Evolutionary conservation across 2,113 vertebrate genomes (phyloP), one percentile per base, ranked within the genome.

Genomic region (Paracanthobrama guichenoti): DNA sequence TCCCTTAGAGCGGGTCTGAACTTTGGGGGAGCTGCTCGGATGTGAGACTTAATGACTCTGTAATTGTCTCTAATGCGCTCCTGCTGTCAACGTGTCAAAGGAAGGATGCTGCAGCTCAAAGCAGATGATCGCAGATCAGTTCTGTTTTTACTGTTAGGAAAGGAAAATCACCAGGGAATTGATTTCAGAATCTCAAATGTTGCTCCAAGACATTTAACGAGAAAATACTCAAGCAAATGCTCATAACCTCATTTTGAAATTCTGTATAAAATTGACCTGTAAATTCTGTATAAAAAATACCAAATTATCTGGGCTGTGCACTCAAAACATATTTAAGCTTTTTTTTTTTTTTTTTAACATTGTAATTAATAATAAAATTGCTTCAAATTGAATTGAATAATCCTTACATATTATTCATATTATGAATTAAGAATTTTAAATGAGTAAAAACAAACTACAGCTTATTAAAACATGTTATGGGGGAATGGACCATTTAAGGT

Each of bases 11-110:
- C 59, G 53, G 76, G 2, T 20, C n/a, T 86, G 82, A 86, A 84
- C 77, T 84, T 83, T 81, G 55, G 28, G n/a, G 42, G 46, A 62
- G 84, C 26, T n/a, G 46, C 74, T 83, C 75, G 44, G 67, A 76
- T 83, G 81, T 24, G 73, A 55, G 60, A 24, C 57, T 67, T 88
- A 86, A 88, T 76, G 42, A 82, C 69, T 35, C 26, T 55, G 69
- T 84, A 86, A 88, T 88, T 73, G 79, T 59, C 18, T 80, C 11
- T 86, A 83, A 83, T 86, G 48, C 18, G 48, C 67, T 82, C 79
- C 50, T 80, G 48, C 57, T 85, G 67, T 83, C 57, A 39, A 31
- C 31, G 74, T 22, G 35, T 35, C 10, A 57, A 46, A 75, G 26
- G 57, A 78, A 64, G 48, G 62, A 26, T 22, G 75, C 46, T 35